Evolutionary conservation across 2,797 vertebrate species (phyloP).

Genomic region (Argyrosomus regius): DNA sequence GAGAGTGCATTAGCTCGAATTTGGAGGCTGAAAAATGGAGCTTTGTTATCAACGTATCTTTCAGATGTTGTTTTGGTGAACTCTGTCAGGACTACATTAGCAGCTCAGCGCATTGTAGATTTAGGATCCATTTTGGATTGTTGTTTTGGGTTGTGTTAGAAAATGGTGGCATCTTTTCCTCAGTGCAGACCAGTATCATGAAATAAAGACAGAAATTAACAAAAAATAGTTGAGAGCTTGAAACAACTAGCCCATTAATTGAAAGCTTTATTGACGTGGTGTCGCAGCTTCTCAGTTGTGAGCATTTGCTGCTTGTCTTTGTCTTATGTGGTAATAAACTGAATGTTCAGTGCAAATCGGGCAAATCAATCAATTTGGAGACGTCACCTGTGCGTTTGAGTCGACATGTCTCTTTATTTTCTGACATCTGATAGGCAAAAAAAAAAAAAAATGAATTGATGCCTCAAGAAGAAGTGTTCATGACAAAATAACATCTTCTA

Average conservation of each 20-base stretch:
- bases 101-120: constrained; percentile 28
- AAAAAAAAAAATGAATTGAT: neutral
- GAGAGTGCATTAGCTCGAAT: constrained; percentile 44
- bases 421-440: neutral
- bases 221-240: constrained; percentile 20
- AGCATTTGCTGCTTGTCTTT: neutral
- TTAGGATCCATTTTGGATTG: constrained; percentile 59
- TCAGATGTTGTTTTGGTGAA: constrained; percentile 41
- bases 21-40: constrained; percentile 24
- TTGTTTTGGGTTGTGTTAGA: constrained; percentile 20
- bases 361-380: neutral
- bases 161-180: constrained; percentile 48
- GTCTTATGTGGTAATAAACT: neutral
- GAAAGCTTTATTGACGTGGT: neutral
- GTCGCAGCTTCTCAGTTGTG: neutral
- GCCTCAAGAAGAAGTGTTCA: neutral
- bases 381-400: neutral
- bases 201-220: constrained; percentile 31
- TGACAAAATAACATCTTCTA: neutral
- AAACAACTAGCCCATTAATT: neutral
- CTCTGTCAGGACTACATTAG: constrained; percentile 39
- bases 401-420: neutral
- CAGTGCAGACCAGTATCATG: constrained; percentile 40
- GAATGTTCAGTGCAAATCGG: neutral
- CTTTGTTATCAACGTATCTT: constrained; percentile 36